phyloP scores from a whole-genome alignment of 2,888 invertebrate genomes.

The Urechis unicinctus region DNA sequence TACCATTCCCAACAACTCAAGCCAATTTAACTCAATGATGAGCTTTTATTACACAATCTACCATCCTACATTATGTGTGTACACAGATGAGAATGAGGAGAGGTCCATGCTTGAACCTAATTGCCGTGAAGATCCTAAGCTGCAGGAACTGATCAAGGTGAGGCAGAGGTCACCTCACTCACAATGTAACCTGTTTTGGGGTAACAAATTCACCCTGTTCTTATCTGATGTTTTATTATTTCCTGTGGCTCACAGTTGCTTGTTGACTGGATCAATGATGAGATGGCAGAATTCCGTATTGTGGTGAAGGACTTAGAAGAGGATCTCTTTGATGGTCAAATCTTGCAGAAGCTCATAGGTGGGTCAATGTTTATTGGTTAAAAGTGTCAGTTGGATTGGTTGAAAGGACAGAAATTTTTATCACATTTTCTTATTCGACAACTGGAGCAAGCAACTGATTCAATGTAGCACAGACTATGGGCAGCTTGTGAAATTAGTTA shows the following conservation, averaged over 20 bases:
- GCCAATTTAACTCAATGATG: conserved; percentile 33
- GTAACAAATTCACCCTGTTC: too few species aligned
- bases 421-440: too few species aligned
- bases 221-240: too few species aligned
- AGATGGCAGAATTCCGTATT: conserved; percentile 88
- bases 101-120: conserved; percentile 88
- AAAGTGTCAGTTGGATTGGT: too few species aligned
- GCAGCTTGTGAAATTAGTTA: background rate
- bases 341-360: conserved; percentile 64
- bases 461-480: too few species aligned
- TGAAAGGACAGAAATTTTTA: too few species aligned
- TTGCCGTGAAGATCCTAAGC: conserved; percentile 78
- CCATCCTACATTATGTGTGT: background rate
- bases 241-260: conserved; percentile 54
- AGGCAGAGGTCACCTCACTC: too few species aligned
- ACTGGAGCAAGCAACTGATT: too few species aligned
- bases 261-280: conserved; percentile 98
- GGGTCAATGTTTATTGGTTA: too few species aligned
- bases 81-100: conserved; percentile 91
- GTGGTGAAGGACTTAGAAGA: conserved; percentile 94
- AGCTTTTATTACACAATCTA: background rate
- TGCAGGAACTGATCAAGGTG: conserved; percentile 70
- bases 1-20: too few species aligned
- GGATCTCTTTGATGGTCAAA: conserved; percentile 96
- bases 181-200: background rate